Evolutionary conservation across 2,888 invertebrate genomes (phyloP), one percentile per base, ranked within the genome.

Genomic region (Parnassius orleans): DNA sequence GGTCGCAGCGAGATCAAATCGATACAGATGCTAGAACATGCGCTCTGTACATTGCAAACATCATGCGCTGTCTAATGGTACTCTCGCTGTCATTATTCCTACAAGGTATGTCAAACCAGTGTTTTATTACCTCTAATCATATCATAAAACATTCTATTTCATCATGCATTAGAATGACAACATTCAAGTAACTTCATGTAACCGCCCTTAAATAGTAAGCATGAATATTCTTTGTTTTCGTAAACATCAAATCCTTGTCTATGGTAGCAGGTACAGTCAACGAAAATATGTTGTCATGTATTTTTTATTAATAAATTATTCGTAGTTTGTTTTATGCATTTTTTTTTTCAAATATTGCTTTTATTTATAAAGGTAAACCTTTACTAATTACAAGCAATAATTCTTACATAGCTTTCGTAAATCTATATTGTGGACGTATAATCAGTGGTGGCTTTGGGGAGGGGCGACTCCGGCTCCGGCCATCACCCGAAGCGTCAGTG

Each of bases 21-120:
- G 78, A 90, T 90, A 88, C 68, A 77, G 88, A 90, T 68, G 84
- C 90, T 89, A 86, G 78, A 71, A 70, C 89, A 86, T 90, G 90
- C 90, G 90, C 87, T 67, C 60, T 69, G 68, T 72, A 74, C 74
- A 80, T 74, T 77, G 67, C 77, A 68, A 75, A 77, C 84, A 85
- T 73, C 84, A 90, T 91, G 90, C 84, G 85, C 79, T 78, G 81
- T 79, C 80, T 86, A 75, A 70, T 89, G 73, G 79, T 89, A 63
- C 77, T 91, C 80, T 79, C 79, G 74, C 77, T 90, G 74, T 79
- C 83, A 79, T 74, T 90, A 63, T 74, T 90, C 60, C 71, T 75
- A 67, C 77, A 84, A 83, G 90, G 90, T 91, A 86, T 71, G 90
- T 87, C 76, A 75, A 80, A 81, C 74, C 70, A 73, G 70, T 52